Evolutionary conservation across 2,888 invertebrate species (phyloP), one percentile per base, ranked within the genome.

Genomic region (Tetragnatha montana): DNA sequence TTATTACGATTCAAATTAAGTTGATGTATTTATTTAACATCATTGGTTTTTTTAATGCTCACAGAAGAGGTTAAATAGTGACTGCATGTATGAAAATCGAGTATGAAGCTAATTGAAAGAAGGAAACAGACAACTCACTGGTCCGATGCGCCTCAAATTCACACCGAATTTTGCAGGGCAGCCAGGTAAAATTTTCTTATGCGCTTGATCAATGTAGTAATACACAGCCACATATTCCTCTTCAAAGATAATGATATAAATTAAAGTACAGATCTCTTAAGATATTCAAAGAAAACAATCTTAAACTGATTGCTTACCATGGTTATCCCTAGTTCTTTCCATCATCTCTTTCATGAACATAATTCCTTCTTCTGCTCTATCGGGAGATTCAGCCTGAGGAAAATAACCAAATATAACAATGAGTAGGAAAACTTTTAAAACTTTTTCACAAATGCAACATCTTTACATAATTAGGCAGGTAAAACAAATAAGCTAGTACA

Each of bases 261-360:
- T 35, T 4, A 35, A 35, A 35, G 35, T 35, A 35, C 35, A 35
- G n/a, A 12, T 81, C 71, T 71, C 71, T 4, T 35, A 35, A 35
- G 35, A 35, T 35, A 35, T 35, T 35, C 35, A 75, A 4, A 75
- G 12, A 75, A 10, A 83, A 71, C 6, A 71, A 14, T 51, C 8
- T 21, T 49, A 35, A 74, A 74, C 4, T 21, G n/a, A 21, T 50
- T 12, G 14, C 74, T 47, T 80, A 86, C 82, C 82, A 60, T 80
- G 71, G 21, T 79, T 80, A 88, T 85, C 82, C 68, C 78, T 96
- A 82, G 97, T 97, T 92, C 98, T 94, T 93, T 98, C 97, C 0
- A 98, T 95, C 97, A 99, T 98, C 94, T 99, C 99, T 93, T 97
- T 97, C 98, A 99, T 98, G 93, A 99, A 99, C 17, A 97, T 95